These are phyloP conservation scores for Penaeus monodon DNA, from an alignment of 2,888 invertebrate species.

Conservation along the genomic window DNA sequence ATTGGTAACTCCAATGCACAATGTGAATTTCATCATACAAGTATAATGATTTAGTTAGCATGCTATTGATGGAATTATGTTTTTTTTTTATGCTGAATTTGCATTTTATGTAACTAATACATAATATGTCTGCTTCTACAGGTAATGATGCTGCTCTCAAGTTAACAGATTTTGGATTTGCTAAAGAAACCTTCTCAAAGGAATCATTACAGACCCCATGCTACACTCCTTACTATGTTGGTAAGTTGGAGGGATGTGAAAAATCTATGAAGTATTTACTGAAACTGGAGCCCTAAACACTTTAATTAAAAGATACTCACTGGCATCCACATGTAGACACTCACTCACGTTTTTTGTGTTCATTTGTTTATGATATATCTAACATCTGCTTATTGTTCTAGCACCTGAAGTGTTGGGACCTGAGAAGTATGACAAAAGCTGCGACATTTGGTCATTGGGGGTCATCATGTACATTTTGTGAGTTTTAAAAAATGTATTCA, in stretches of 20 bases:
- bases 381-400: conserved; percentile 68
- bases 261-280: no score
- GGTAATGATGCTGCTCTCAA: conserved; percentile 81
- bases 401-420: conserved; percentile 92
- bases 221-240: conserved; percentile 99
- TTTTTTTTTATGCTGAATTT: no score
- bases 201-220: conserved; percentile 97
- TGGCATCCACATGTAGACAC: no score
- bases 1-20: no score
- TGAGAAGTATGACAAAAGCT: conserved; percentile 98
- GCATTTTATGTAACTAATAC: neutral
- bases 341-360: neutral
- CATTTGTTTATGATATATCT: conserved; percentile 32
- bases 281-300: no score
- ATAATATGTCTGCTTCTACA: conserved; percentile 21
- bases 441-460: conserved; percentile 98
- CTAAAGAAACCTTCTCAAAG: conserved; percentile 89
- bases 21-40: no score
- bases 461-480: conserved; percentile 98
- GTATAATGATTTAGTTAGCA: no score
- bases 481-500: conserved; percentile 69
- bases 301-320: no score
- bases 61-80: no score
- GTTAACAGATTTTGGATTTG: conserved; percentile 99
- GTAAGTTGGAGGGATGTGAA: conserved; percentile 71